Base-by-base conservation (phyloP, 2,888 invertebrate genomes). In the Corbicula japonica region DNA sequence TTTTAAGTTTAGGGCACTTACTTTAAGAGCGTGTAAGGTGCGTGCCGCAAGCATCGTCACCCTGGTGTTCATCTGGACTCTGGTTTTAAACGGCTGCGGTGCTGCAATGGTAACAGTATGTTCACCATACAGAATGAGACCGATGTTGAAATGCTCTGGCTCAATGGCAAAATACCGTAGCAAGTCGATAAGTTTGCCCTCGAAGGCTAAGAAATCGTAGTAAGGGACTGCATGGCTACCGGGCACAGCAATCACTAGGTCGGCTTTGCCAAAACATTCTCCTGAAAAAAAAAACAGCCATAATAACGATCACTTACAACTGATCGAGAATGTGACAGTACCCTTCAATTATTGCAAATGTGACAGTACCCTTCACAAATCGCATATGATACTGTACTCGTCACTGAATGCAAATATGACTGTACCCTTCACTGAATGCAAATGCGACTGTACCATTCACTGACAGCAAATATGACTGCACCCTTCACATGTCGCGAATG, bases 61-160 rank as follows among this genome's bases (percentile, higher is more conserved):
- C 32, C 71, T 50, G 6, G 62, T 72, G 41, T 72, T 72, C 18
- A 72, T 72, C 54, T 72, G 71, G 12, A 72, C 38, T 1, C 76
- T 26, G 8, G 48, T 76, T 28, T 76, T 76, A 30, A 60, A 76
- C 10, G 76, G 76, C 18, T 76, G 76, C 12, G 76, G 76, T 12
- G 71, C 18, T 23, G 76, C 76, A 23, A 76, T 71, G 21, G 48
- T 56, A n/a, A 66, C 65, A 0, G 71, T 48, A n/a, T 35, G 46
- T 35, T 60, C 32, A 0, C 76, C 76, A 30, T 76, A 76, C 6
- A 76, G 61, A 23, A 76, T 41, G 15, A 76, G 54, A 15, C 76
- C 76, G 28, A 76, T 72, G 61, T 76, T 76, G 23, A 76, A 65
- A 34, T 66, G 50, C 18, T 46, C 48, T 12, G 58, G 65, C 18